Evolutionary conservation across 2,888 invertebrate species (phyloP), one percentile per base, ranked within the genome.

Genomic region (Mermis nigrescens): DNA sequence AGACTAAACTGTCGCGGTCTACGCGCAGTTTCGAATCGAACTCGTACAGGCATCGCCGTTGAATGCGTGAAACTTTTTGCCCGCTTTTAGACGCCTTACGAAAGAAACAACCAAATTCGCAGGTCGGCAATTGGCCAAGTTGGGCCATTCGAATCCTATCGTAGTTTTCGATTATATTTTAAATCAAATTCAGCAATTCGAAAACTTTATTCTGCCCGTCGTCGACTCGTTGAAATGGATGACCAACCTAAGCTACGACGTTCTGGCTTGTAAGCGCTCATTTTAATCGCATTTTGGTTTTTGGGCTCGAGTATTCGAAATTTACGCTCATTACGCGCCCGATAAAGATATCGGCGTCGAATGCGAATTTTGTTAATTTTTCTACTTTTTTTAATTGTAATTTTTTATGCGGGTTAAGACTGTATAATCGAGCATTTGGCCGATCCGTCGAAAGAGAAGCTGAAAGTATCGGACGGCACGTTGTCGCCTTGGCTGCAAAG

Each of bases 31-130:
- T n/a, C n/a, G n/a, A n/a, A n/a, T n/a, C n/a, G n/a, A n/a, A 7
- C n/a, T 19, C 12, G 7, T 51, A 7, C 22, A 7, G 51, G 22
- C 51, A 24, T 24, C 12, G 12, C 22, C 12, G n/a, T 51, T 51
- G 51, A 7, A 38, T 38, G 38, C 19, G 12, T 31, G 27, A 38
- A 54, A 1, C 27, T 61, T 65, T 67, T n/a, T n/a, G n/a, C n/a
- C n/a, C n/a, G n/a, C n/a, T n/a, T n/a, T 45, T 63, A 78, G 76
- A 64, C 74, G 79, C n/a, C 67, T 79, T 45, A 91, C 91, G 68
- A 99, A 98, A 73, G 98, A 99, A 74, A 98, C 92, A 69, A 89
- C 94, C 3, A 98, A 95, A 74, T 89, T 87, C 1, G 86, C 91
- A 62, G 98, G 98, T 0, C 80, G 98, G 61, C 83, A 86, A 55